Base-by-base conservation (phyloP, 2,113 vertebrate genomes). In the Raphicerus campestris region DNA sequence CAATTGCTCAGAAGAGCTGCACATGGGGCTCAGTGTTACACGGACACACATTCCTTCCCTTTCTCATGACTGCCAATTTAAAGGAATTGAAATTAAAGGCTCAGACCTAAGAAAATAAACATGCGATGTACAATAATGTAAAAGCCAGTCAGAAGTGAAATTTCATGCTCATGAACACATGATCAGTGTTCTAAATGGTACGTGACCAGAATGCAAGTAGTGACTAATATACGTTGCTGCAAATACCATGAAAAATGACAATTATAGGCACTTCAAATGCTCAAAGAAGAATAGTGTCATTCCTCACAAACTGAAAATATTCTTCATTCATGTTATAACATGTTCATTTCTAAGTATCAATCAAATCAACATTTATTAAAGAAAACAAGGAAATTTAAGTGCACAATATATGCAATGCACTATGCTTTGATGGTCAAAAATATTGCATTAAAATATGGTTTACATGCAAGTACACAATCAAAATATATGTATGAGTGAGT, bases 261-360 rank as follows among this genome's bases (percentile, higher is more conserved):
- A 95, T 55, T 91, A 93, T 53, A 98, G 98, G 98, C 97, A 98
- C 98, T 98, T 98, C 82, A 94, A 97, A 97, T 60, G 47, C 96
- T 97, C 87, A 93, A 93, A 96, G 91, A 96, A 93, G 97, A 97
- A 96, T 96, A 96, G 82, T 93, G 91, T 93, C 97, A 98, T 97
- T 91, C 82, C 96, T 97, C 87, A 98, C 95, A 95, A 95, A 93
- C 87, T 97, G 95, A 89, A 98, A 98, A 94, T 94, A 85, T 87
- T 95, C 97, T 97, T 95, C 89, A 97, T 81, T 97, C 90, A 97
- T 86, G 39, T 96, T 94, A 97, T 93, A 96, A 98, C 97, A 97
- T 66, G 55, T 94, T 98, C 82, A 81, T 96, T 97, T 98, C 92
- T 90, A 93, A 84, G 94, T 91, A 53, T 87, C 82, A 86, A 49